Conservation (phyloP, 2,888 invertebrate genomes). For the Ctenicera cuprea region DNA sequence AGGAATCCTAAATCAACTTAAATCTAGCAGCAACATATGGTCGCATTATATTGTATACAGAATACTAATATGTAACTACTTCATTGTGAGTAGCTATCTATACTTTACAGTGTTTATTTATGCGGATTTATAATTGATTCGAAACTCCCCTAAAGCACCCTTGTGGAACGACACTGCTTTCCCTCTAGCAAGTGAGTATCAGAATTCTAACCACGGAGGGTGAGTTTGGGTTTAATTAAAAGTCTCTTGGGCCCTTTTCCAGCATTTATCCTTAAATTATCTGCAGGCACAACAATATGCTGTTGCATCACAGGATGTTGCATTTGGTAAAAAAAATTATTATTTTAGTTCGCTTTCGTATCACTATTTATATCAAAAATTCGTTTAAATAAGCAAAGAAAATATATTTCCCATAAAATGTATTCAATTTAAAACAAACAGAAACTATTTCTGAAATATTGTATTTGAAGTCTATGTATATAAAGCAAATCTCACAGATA, state of each 20-base stretch:
- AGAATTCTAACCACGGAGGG: conserved; percentile 59
- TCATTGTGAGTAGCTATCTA: not conserved
- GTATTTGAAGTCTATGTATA: too few relatives aligned
- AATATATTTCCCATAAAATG: too few relatives aligned
- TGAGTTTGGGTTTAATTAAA: conserved; percentile 71
- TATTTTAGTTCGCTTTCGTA: too few relatives aligned
- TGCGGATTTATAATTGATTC: conserved; percentile 31
- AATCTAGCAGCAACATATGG: not conserved
- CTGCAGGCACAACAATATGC: conserved; percentile 54
- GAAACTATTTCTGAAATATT: too few relatives aligned
- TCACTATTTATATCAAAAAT: too few relatives aligned
- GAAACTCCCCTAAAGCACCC: conserved; percentile 17
- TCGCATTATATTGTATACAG: not conserved
- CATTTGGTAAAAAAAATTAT: too few relatives aligned
- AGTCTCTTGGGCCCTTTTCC: conserved; percentile 70
- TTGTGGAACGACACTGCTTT: conserved; percentile 34
- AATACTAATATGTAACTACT: not conserved
- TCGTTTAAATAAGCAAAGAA: too few relatives aligned
- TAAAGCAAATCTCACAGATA: not conserved
- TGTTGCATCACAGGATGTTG: too few relatives aligned
- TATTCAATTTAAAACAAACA: too few relatives aligned
- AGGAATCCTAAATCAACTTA: not conserved
- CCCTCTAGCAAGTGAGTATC: conserved; percentile 25
- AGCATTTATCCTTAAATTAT: conserved; percentile 64
- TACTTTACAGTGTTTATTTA: conserved; percentile 22